Evolutionary conservation across 2,888 invertebrate species (phyloP).

Genomic region (Bombylius discolor): DNA sequence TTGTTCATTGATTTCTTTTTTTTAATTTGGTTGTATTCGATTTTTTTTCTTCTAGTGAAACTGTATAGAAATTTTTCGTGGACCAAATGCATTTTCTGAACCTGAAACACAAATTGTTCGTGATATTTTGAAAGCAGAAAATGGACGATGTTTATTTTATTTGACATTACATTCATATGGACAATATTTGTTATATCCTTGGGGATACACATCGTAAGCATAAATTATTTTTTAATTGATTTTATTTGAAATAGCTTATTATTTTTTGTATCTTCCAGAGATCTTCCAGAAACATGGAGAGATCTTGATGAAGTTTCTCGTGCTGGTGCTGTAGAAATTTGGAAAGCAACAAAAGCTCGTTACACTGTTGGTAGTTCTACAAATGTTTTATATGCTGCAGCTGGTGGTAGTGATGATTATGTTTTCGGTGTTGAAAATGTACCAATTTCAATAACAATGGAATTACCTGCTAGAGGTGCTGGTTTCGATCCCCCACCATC

Average conservation of each 20-base stretch:
- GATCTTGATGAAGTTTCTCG: constrained; percentile 33
- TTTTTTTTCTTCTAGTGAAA: too few relatives aligned
- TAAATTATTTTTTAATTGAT: neutral
- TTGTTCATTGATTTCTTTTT: too few relatives aligned
- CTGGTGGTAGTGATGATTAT: constrained; percentile 55
- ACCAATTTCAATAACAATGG: constrained; percentile 48
- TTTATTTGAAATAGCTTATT: neutral
- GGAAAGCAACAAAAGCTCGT: constrained; percentile 21
- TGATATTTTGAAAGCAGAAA: constrained; percentile 39
- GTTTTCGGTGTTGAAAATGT: constrained; percentile 43
- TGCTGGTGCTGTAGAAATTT: constrained; percentile 32
- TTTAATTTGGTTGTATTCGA: too few relatives aligned
- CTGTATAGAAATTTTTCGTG: constrained; percentile 49
- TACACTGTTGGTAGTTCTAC: constrained; percentile 38
- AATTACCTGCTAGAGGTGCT: constrained; percentile 46
- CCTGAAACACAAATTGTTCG: constrained; percentile 46
- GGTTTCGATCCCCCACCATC: constrained; percentile 47
- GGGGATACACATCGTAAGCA: constrained; percentile 43
- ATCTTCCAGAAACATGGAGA: constrained; percentile 35
- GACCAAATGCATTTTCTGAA: constrained; percentile 50
- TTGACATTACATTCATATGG: constrained; percentile 61
- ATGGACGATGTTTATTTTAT: constrained; percentile 42
- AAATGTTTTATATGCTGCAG: constrained; percentile 38
- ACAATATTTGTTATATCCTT: constrained; percentile 48
- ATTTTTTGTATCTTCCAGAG: constrained; percentile 15